These are phyloP conservation scores for Caranx ignobilis DNA, from an alignment of 2,113 vertebrate genomes.

Conservation along the genomic window DNA sequence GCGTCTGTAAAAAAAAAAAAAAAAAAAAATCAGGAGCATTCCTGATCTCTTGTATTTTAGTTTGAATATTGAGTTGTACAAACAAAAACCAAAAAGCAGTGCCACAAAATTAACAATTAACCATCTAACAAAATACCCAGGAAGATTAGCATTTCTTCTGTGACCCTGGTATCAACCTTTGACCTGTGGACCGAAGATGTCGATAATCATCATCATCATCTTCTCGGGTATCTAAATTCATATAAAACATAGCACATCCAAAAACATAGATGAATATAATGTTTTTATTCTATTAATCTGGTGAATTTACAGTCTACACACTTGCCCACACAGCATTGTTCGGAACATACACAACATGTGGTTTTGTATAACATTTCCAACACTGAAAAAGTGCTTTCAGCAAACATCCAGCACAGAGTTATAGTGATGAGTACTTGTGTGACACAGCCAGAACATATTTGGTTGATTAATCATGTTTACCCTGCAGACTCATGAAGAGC, in stretches of 20 bases:
- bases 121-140: neutral
- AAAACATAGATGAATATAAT: neutral
- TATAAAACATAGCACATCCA: neutral
- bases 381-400: slow-evolving; percentile 1
- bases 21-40: neutral
- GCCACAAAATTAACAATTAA: neutral
- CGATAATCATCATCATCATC: slow-evolving; percentile 8
- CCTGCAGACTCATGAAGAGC: slow-evolving; percentile 2
- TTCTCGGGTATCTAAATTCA: neutral
- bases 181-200: slow-evolving; percentile 23
- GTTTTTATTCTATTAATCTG: slow-evolving; percentile 24
- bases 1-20: neutral
- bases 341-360: slow-evolving; percentile 32
- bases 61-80: neutral
- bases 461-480: slow-evolving; percentile 12
- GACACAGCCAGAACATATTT: slow-evolving; percentile 9
- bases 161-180: slow-evolving; percentile 35
- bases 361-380: slow-evolving; percentile 37
- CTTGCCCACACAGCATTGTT: neutral
- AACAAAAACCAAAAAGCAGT: neutral
- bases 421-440: slow-evolving; percentile 14
- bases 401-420: neutral
- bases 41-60: neutral
- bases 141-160: slow-evolving; percentile 39
- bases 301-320: slow-evolving; percentile 38